These are phyloP conservation scores for Aphaenogaster rudis DNA, from an alignment of 1,140 invertebrate species.

Conservation along the genomic window DNA sequence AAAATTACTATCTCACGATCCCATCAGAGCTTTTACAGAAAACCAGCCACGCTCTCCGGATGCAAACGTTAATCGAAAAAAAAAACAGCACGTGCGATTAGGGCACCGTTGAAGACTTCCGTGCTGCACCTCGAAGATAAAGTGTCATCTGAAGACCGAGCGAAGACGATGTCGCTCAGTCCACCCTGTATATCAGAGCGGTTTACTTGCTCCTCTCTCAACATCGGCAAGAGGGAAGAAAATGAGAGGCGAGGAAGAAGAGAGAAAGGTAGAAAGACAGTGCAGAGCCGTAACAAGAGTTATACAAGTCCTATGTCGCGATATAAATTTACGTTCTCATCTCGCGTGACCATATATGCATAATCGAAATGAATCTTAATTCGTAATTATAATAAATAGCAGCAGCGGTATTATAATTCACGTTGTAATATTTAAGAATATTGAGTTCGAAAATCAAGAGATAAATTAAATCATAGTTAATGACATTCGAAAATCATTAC, in stretches of 20 bases:
- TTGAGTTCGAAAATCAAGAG: background rate
- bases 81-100: conserved; percentile 28
- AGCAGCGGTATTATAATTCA: background rate
- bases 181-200: conserved; percentile 30
- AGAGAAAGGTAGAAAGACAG: background rate
- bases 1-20: conserved; percentile 64
- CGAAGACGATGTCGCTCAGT: conserved; percentile 35
- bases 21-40: conserved; percentile 54
- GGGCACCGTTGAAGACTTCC: background rate
- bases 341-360: conserved; percentile 1
- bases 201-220: conserved; percentile 51
- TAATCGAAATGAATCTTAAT: conserved; percentile 9
- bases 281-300: conserved; percentile 18
- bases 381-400: conserved; percentile 30
- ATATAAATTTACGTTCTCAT: conserved; percentile 32
- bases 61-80: conserved; percentile 34
- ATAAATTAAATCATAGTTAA: background rate
- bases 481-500: background rate
- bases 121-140: conserved; percentile 7
- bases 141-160: conserved; percentile 33
- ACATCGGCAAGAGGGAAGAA: conserved; percentile 5
- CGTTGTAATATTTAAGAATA: background rate
- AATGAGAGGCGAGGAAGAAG: conserved; percentile 18
- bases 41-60: conserved; percentile 31
- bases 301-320: background rate